Evolutionary conservation across 2,888 invertebrate species (phyloP), one percentile per base, ranked within the genome.

Genomic region (Xanthia icteritia): DNA sequence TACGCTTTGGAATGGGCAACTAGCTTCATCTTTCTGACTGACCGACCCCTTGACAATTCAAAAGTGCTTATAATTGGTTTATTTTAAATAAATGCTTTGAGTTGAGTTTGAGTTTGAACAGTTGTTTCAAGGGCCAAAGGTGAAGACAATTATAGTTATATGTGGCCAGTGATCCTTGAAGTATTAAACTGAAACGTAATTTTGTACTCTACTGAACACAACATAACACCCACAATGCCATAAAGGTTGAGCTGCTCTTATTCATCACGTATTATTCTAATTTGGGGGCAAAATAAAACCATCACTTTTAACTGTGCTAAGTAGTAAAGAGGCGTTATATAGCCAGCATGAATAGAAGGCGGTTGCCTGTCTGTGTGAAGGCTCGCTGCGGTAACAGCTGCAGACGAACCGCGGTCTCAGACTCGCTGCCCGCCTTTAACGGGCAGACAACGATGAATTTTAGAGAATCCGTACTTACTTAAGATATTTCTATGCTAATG

Each of bases 361-460:
- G 56, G 31, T 60, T 9, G 42, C 27, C 42, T 60, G 64, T 71
- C 70, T 63, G 17, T 77, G 77, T 71, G 81, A 84, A 84, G 17
- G 20, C 48, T 45, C 13, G 64, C 66, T 88, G 88, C 81, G 88
- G 88, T 88, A 71, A 74, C 88, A 84, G 81, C 87, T 88, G 88
- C 82, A 85, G 82, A 79, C 85, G 84, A 86, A 58, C 17, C 75
- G 74, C 67, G 73, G 83, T 81, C 76, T 39, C 45, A 63, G 67
- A 76, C 69, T 27, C 58, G 48, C 56, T 72, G 82, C 68, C 68
- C 60, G 42, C n/a, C 56, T 68, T 39, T 2, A 27, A 42, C 45
- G 13, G 36, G 56, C 61, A 68, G 54, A 56, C 54, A 64, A 42
- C n/a, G 71, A 63, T 27, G 20, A 78, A 27, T 68, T 79, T 74